These are phyloP conservation scores for Bactericera cockerelli DNA, from an alignment of 1,140 invertebrate genomes.

Conservation along the genomic window DNA sequence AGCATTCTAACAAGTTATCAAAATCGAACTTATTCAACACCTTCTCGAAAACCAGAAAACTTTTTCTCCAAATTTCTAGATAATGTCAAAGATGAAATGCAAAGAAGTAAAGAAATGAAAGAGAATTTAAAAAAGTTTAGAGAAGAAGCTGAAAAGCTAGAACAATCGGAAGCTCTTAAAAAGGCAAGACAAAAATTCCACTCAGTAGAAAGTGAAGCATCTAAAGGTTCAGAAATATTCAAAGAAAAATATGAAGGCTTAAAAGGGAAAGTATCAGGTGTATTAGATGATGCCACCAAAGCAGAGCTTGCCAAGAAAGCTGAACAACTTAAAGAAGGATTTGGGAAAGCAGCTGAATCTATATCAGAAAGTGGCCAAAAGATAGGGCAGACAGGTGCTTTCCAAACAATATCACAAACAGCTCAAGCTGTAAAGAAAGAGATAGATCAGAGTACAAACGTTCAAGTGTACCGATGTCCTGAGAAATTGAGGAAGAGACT, in stretches of 20 bases:
- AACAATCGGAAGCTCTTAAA: constrained; percentile 89
- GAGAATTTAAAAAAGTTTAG: constrained; percentile 91
- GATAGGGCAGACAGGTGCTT: constrained; percentile 73
- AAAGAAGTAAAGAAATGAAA: constrained; percentile 98
- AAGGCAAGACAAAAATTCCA: constrained; percentile 84
- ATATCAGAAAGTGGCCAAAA: constrained; percentile 75
- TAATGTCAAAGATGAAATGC: constrained; percentile 85
- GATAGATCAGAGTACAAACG: constrained; percentile 45
- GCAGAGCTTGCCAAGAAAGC: constrained; percentile 91
- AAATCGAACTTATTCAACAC: constrained; percentile 29
- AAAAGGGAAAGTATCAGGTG: constrained; percentile 69
- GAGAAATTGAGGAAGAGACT: constrained; percentile 50
- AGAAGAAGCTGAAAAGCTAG: constrained; percentile 92
- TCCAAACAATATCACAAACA: constrained; percentile 79
- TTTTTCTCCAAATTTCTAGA: constrained; percentile 84
- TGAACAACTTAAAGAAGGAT: constrained; percentile 55
- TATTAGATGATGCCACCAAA: constrained; percentile 76
- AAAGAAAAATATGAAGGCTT: constrained; percentile 72
- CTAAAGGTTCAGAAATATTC: constrained; percentile 57
- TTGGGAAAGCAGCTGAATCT: constrained; percentile 76
- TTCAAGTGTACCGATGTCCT: constrained; percentile 61
- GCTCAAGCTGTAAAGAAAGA: constrained; percentile 84
- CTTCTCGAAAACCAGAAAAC: constrained; percentile 32
- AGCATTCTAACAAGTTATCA: not conserved
- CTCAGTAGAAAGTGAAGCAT: constrained; percentile 69